phyloP scores from a whole-genome alignment of 2,113 vertebrate genomes.

The Actenoides lindsayi region DNA sequence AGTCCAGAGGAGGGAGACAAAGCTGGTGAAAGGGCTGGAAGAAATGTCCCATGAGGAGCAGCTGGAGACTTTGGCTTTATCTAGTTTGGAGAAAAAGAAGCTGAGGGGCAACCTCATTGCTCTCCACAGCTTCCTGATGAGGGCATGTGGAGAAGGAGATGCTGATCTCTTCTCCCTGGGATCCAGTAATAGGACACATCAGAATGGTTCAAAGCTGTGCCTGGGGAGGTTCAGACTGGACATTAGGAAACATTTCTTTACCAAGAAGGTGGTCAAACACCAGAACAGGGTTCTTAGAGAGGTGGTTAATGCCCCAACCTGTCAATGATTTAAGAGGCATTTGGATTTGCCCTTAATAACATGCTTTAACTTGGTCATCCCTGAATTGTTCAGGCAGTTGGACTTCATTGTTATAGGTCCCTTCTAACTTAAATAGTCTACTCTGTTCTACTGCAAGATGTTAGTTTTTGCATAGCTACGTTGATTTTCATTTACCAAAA shows the following conservation, averaged over 20 bases:
- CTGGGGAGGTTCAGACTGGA: not conserved
- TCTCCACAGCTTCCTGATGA: not conserved
- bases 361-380: not conserved
- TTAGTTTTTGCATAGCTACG: not conserved
- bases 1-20: too few relatives aligned
- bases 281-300: not conserved
- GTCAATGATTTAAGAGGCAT: not conserved
- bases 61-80: too few relatives aligned
- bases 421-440: not conserved
- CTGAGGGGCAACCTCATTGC: too few relatives aligned
- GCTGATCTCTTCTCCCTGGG: not conserved
- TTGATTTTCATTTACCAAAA: not conserved
- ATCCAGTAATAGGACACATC: rapidly evolving
- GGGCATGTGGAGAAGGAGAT: not conserved
- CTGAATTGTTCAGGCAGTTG: not conserved
- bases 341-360: not conserved
- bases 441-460: not conserved
- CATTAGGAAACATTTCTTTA: too few relatives aligned
- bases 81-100: too few relatives aligned
- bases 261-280: too few relatives aligned
- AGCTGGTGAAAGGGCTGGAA: too few relatives aligned
- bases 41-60: too few relatives aligned
- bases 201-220: not conserved
- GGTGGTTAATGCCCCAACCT: not conserved
- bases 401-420: not conserved